A percentile compares a stretch with the other conserved stretches of the same genome.
phyloP scores from a whole-genome alignment of 2,113 vertebrate species.

The Excalfactoria chinensis region DNA sequence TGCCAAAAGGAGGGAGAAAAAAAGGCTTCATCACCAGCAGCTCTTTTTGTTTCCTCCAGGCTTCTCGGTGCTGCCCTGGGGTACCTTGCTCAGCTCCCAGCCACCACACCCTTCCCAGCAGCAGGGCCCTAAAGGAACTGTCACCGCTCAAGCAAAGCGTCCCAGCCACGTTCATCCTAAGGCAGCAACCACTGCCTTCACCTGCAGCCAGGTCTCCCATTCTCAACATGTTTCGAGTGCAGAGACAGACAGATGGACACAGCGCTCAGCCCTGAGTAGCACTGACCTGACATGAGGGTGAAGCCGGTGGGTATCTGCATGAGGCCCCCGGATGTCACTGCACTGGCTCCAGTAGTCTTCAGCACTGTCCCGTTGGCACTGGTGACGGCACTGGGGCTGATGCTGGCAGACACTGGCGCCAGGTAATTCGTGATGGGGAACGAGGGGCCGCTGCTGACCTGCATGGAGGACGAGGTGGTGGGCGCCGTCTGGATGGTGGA shows the following conservation, averaged over 20 bases:
- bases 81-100: slow-evolving; percentile 32
- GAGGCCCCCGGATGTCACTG: slow-evolving; percentile 85
- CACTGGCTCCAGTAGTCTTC: slow-evolving; percentile 86
- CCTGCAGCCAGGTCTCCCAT: neutral
- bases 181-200: neutral
- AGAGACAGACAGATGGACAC: rapidly evolving
- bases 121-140: neutral
- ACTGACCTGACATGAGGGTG: slow-evolving; percentile 96
- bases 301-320: slow-evolving; percentile 96
- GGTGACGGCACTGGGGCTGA: slow-evolving; percentile 84
- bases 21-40: slow-evolving; percentile 46
- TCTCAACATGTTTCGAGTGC: neutral
- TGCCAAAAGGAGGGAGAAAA: slow-evolving; percentile 70
- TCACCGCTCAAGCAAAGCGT: neutral
- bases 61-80: neutral
- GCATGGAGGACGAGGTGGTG: slow-evolving; percentile 97
- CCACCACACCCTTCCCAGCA: neutral
- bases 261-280: neutral
- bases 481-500: slow-evolving; percentile 88
- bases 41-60: slow-evolving; percentile 53
- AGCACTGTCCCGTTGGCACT: slow-evolving; percentile 95
- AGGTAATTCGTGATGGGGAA: slow-evolving; percentile 99
- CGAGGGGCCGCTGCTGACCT: slow-evolving; percentile 93
- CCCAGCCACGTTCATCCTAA: neutral
- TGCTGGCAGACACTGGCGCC: slow-evolving; percentile 90